These are phyloP conservation scores for Cephus pygmeus DNA, from an alignment of 2,888 invertebrate species.

Conservation along the genomic window DNA sequence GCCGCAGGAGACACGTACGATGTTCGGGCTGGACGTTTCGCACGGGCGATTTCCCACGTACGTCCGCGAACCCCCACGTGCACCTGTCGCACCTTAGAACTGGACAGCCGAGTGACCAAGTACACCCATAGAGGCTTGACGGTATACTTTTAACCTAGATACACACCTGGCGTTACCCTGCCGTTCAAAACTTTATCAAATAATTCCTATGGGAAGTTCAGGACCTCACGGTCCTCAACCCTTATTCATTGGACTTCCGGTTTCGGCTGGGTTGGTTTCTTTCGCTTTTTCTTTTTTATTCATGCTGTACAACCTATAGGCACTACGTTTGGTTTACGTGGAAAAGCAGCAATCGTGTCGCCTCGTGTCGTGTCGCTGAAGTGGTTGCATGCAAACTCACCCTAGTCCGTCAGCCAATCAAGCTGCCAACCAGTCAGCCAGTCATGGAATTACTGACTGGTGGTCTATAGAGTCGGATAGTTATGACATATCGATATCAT, in stretches of 20 bases:
- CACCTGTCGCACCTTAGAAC: not conserved
- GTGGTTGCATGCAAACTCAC: slow-evolving; percentile 53
- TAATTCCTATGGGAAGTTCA: not conserved
- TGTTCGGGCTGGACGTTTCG: slow-evolving; percentile 29
- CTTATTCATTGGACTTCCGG: not conserved
- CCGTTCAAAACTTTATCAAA: not conserved
- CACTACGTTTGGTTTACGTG: not conserved
- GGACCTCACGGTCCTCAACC: not conserved
- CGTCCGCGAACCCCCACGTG: slow-evolving; percentile 35
- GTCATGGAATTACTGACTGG: slow-evolving; percentile 56
- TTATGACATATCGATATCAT: not conserved
- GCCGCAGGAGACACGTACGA: slow-evolving; percentile 21
- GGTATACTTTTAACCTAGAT: not conserved
- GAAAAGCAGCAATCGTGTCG: slow-evolving; percentile 14
- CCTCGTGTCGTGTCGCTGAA: slow-evolving; percentile 54
- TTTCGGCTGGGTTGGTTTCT: not conserved
- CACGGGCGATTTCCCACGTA: slow-evolving; percentile 61
- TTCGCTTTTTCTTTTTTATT: not conserved
- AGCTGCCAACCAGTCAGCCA: not conserved
- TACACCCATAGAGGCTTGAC: not conserved
- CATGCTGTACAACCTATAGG: not conserved
- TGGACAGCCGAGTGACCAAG: not conserved
- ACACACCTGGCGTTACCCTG: not conserved
- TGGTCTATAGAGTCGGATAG: slow-evolving; percentile 31
- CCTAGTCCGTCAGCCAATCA: not conserved